These are phyloP conservation scores for Pentamera pediparva DNA, from an alignment of 53 echinoderm and acorn worm genomes.

Conservation along the genomic window DNA sequence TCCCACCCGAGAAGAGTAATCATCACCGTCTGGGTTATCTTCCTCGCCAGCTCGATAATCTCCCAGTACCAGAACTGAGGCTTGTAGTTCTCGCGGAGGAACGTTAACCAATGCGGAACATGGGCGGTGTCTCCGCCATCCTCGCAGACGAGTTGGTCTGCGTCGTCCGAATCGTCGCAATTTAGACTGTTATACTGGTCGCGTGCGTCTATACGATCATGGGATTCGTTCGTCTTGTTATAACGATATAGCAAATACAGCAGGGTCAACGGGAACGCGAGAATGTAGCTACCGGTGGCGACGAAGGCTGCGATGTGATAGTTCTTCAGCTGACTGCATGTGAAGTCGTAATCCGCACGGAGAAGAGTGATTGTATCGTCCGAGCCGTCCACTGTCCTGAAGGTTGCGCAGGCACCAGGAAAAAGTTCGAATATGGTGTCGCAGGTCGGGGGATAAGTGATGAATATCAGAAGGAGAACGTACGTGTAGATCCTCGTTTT, in stretches of 20 bases:
- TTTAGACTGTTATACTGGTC: too few relatives aligned
- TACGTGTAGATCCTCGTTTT: background rate
- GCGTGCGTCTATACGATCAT: too few relatives aligned
- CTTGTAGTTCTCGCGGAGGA: too few relatives aligned
- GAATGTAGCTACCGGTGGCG: background rate
- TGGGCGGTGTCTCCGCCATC: too few relatives aligned
- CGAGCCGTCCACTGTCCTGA: background rate
- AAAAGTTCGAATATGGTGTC: background rate
- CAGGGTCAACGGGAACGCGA: background rate
- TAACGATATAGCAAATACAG: background rate
- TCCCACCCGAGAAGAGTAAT: too few relatives aligned
- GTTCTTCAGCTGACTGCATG: background rate
- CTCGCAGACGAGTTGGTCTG: too few relatives aligned
- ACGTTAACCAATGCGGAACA: too few relatives aligned
- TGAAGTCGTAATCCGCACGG: slow-evolving; percentile 3
- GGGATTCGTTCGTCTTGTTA: background rate
- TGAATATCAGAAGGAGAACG: background rate
- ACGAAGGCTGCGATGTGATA: background rate
- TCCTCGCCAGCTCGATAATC: too few relatives aligned
- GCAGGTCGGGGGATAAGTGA: slow-evolving; percentile 17
- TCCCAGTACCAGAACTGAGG: too few relatives aligned
- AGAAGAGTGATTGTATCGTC: background rate
- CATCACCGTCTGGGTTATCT: too few relatives aligned
- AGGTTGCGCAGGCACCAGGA: slow-evolving; percentile 6
- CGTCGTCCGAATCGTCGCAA: too few relatives aligned